Evolutionary conservation across 2,888 invertebrate genomes (phyloP).

Genomic region (Gymnoscelis rufifasciata): DNA sequence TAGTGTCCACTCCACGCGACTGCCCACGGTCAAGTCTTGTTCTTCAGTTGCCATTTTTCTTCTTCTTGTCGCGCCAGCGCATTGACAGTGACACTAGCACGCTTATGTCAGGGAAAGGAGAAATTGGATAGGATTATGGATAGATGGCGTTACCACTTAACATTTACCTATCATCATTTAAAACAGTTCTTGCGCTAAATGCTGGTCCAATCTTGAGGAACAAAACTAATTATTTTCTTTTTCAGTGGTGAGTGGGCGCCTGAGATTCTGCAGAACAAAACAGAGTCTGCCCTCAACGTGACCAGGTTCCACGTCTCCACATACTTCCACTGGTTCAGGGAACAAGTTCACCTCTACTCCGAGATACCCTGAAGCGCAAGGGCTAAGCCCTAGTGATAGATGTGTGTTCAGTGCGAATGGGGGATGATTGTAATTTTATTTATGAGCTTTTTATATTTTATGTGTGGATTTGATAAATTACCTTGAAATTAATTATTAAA

Average conservation of each 20-base stretch:
- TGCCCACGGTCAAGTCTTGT: no score
- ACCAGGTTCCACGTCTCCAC: constrained; percentile 83
- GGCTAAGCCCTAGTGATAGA: constrained; percentile 34
- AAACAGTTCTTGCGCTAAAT: no score
- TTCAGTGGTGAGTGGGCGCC: constrained; percentile 87
- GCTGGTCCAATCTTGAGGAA: no score
- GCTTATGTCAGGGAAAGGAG: no score
- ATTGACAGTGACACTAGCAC: no score
- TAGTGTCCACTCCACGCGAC: no score
- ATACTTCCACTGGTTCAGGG: constrained; percentile 86
- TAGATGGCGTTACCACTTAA: no score
- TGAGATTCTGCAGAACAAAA: constrained; percentile 85
- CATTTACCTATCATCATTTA: not conserved
- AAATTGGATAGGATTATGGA: no score
- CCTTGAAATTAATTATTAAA: constrained; percentile 17
- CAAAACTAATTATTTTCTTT: constrained; percentile 34
- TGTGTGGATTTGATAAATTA: constrained; percentile 17
- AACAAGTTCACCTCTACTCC: constrained; percentile 87
- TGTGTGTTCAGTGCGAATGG: constrained; percentile 40
- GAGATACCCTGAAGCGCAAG: constrained; percentile 81
- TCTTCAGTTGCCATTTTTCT: no score
- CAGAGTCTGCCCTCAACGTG: constrained; percentile 81
- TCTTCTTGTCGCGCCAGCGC: no score
- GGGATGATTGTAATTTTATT: constrained; percentile 32
- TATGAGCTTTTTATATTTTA: constrained; percentile 12